phyloP scores from a whole-genome alignment of 2,888 invertebrate genomes.

The Rhodophaea formosa region DNA sequence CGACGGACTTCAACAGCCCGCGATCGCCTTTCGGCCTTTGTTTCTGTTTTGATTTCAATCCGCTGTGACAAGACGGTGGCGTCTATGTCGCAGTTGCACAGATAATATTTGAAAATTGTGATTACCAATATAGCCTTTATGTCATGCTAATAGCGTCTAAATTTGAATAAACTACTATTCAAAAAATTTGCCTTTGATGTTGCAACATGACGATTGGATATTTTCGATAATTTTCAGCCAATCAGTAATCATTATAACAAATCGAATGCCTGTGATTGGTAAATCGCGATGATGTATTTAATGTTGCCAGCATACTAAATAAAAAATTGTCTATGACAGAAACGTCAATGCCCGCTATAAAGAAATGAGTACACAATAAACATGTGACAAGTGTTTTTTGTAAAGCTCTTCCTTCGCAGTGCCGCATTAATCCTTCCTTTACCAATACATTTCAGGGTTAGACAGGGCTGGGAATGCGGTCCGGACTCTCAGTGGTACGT shows the following conservation, averaged over 20 bases:
- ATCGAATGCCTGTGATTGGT: conserved; percentile 40
- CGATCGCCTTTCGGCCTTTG: conserved; percentile 52
- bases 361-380: background rate
- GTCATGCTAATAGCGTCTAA: background rate
- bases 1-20: conserved; percentile 31
- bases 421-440: no score
- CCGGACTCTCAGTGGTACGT: no score
- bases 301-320: conserved; percentile 36
- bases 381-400: no score
- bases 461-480: no score
- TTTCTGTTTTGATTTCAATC: conserved; percentile 45
- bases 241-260: conserved; percentile 30
- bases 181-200: conserved; percentile 26
- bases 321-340: conserved; percentile 18
- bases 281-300: conserved; percentile 34
- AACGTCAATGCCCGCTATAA: conserved; percentile 27
- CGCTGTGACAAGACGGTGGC: conserved; percentile 37
- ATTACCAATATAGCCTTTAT: background rate
- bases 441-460: no score
- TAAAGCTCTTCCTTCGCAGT: no score
- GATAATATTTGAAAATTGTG: background rate
- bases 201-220: conserved; percentile 21
- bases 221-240: conserved; percentile 30
- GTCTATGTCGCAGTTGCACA: conserved; percentile 34
- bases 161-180: background rate